Evolutionary conservation across 64 coral and sea anemone species (phyloP), one percentile per base, ranked within the genome.

Genomic region (Trachythela sp.): DNA sequence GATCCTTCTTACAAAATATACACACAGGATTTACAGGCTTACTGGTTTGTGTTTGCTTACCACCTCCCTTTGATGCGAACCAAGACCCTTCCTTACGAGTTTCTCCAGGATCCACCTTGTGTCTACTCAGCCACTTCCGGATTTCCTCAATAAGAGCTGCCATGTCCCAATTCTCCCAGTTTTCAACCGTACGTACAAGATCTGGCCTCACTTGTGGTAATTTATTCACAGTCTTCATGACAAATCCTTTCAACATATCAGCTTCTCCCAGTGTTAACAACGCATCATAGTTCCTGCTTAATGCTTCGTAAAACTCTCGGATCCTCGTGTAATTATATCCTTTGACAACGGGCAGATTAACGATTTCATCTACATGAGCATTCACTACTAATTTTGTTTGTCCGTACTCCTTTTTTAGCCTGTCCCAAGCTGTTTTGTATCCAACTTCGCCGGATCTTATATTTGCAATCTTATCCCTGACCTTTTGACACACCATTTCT

Each of bases 201-300:
- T 80, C 75, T 36, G 75, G 75, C 37, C 34, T 80, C 1, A 80
- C 75, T 36, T 80, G 75, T 36, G 75, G 75, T 80, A 80, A 35
- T 9, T 80, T 80, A 40, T 80, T 80, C 0, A 40, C 0, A 4
- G 75, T 80, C 30, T n/a, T 40, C 30, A 80, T 80, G 0, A 80
- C 75, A 1, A 80, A 80, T 4, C 75, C 37, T 37, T 80, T 80
- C 0, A 80, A 30, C 37, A 80, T 37, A 9, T 40, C 37, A 4
- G 8, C 75, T 35, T 80, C 27, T 0, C 75, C 75, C 8, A 80
- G 20, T 1, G 75, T 80, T 0, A 2, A 2, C 17, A 80, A 35
- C 1, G 75, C 75, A 1, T 80, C 75, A 35, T 80, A 80, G 75
- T 80, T 80, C 37, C 14, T 80, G 8, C 32, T 80, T 18, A 80